Evolutionary conservation across 2,888 invertebrate species (phyloP).

Genomic region (Hermaeophaga mercurialis): DNA sequence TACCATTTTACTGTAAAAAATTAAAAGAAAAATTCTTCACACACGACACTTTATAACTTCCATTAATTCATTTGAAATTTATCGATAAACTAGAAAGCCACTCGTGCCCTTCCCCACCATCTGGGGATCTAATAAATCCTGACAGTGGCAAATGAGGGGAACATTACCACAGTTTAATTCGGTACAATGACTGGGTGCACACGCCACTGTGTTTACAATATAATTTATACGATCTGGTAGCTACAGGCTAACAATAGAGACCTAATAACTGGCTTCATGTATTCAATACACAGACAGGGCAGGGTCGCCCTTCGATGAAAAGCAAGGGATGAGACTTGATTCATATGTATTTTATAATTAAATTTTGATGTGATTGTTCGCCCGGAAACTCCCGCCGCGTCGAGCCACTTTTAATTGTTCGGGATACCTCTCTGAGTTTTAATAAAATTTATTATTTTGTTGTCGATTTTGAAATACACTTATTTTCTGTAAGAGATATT

Average conservation of each 20-base stretch:
- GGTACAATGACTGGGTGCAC: conserved; percentile 53
- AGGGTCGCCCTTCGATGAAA: conserved; percentile 47
- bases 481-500: background rate
- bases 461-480: background rate
- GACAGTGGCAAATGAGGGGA: conserved; percentile 37
- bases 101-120: conserved; percentile 4
- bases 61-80: too few relatives aligned
- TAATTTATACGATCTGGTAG: conserved; percentile 59
- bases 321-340: conserved; percentile 53
- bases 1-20: too few relatives aligned
- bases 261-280: conserved; percentile 58
- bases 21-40: too few relatives aligned
- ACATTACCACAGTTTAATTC: conserved; percentile 52
- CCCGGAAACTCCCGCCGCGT: conserved; percentile 48
- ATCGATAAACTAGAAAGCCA: too few relatives aligned
- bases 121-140: conserved; percentile 25
- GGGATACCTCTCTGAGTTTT: conserved; percentile 9
- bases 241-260: conserved; percentile 57
- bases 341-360: conserved; percentile 59
- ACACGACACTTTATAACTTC: too few relatives aligned
- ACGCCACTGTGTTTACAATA: conserved; percentile 59
- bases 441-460: conserved; percentile 26
- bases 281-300: conserved; percentile 48
- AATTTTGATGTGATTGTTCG: conserved; percentile 58
- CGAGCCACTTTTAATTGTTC: conserved; percentile 34